phyloP scores from a whole-genome alignment of 2,888 invertebrate genomes.

The Leucophenga montana region DNA sequence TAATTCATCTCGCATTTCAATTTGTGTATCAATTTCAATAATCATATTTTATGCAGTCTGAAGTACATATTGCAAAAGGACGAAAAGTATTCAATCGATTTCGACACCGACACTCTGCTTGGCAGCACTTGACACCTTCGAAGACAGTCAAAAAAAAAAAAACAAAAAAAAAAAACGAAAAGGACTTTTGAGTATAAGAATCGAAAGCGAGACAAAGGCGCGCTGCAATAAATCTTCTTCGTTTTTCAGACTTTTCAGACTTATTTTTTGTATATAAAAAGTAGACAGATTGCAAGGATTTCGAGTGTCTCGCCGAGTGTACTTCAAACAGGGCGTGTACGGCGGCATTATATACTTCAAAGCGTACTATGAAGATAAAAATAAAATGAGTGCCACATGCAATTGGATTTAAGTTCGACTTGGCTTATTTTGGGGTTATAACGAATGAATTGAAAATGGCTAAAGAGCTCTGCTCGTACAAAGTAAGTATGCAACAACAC shows the following conservation, averaged over 20 bases:
- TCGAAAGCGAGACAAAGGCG: background rate
- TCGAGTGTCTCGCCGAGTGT: slow-evolving; percentile 30
- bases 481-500: background rate
- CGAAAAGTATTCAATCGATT: slow-evolving; percentile 37
- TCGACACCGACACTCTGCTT: slow-evolving; percentile 23
- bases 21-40: slow-evolving; percentile 59
- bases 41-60: slow-evolving; percentile 55
- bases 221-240: slow-evolving; percentile 61
- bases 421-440: slow-evolving; percentile 12
- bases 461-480: background rate
- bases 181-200: background rate
- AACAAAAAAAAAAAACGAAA: background rate
- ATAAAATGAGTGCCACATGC: slow-evolving; percentile 36
- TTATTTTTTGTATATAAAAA: slow-evolving; percentile 44
- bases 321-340: background rate
- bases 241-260: slow-evolving; percentile 46
- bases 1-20: slow-evolving; percentile 43
- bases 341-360: background rate
- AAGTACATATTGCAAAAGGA: background rate
- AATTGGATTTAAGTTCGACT: slow-evolving; percentile 40
- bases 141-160: background rate
- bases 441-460: too few species aligned
- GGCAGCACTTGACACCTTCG: slow-evolving; percentile 58
- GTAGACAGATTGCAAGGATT: slow-evolving; percentile 65
- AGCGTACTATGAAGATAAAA: slow-evolving; percentile 1